phyloP scores from a whole-genome alignment of 23 tunicate species.

The Aplidium turbinatum region DNA sequence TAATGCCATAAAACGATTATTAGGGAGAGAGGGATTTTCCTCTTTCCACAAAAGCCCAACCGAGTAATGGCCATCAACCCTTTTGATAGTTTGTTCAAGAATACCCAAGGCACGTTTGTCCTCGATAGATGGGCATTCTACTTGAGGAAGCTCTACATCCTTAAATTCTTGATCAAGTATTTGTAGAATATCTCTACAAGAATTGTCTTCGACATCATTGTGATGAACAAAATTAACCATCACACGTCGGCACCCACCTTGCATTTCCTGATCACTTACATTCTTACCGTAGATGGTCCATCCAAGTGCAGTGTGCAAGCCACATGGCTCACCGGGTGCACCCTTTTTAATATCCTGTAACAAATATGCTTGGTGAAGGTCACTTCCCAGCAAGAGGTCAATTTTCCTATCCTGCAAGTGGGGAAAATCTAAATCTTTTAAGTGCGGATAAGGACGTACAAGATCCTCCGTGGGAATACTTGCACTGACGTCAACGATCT shows the following conservation, averaged over 20 bases:
- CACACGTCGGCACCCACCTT: neutral
- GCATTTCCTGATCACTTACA: neutral
- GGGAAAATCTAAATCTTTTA: slow-evolving; percentile 13
- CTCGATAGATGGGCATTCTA: neutral
- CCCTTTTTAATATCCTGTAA: neutral
- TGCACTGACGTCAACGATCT: slow-evolving; percentile 2
- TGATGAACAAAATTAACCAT: slow-evolving; percentile 3
- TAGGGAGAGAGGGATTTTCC: neutral
- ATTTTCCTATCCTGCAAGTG: neutral
- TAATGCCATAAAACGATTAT: slow-evolving; percentile 6
- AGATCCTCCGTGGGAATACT: slow-evolving; percentile 13
- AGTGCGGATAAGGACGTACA: neutral
- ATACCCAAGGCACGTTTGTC: slow-evolving; percentile 2
- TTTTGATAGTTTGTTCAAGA: neutral
- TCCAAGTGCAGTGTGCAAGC: slow-evolving; percentile 8
- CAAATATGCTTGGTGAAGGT: slow-evolving; percentile 9
- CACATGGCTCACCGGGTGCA: slow-evolving; percentile 5
- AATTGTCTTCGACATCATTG: neutral
- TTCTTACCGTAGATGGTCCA: slow-evolving; percentile 10
- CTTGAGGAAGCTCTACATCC: neutral
- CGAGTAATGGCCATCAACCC: neutral
- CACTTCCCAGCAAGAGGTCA: slow-evolving; percentile 16
- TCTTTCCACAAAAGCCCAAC: slow-evolving; percentile 12
- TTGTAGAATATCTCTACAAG: neutral
- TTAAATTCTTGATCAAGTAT: neutral